Conservation (phyloP, 2,113 vertebrate genomes). For the Dasyurus viverrinus region DNA sequence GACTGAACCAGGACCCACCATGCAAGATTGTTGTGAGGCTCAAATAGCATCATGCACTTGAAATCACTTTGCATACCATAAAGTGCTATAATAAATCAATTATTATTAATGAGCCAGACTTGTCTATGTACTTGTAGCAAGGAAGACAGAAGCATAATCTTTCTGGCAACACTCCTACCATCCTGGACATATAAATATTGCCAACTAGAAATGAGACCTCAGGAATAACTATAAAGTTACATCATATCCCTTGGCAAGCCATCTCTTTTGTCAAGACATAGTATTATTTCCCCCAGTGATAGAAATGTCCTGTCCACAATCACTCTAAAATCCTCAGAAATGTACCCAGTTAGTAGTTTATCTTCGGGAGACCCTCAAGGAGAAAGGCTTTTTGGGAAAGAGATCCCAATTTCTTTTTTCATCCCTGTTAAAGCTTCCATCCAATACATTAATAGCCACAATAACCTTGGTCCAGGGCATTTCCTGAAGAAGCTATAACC, state of each 20-base stretch:
- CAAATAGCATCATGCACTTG: neutral
- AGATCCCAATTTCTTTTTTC: constrained; percentile 71
- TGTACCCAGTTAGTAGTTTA: constrained; percentile 19
- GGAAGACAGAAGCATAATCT: neutral
- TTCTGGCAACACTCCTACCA: neutral
- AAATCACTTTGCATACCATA: neutral
- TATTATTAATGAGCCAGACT: neutral
- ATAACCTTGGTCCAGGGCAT: constrained; percentile 78
- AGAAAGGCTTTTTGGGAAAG: constrained; percentile 68
- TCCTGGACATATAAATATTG: constrained; percentile 2
- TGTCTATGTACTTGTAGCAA: neutral
- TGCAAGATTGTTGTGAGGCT: neutral
- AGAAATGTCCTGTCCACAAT: constrained; percentile 52
- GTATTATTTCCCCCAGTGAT: constrained; percentile 21
- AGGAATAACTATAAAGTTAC: constrained; percentile 35
- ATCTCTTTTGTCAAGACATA: constrained; percentile 64
- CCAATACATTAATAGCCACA: constrained; percentile 67
- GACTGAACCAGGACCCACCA: neutral
- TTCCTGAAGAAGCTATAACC: constrained; percentile 75
- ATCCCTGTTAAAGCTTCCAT: constrained; percentile 68
- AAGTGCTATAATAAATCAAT: neutral
- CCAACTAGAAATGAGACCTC: constrained; percentile 36
- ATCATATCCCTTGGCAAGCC: constrained; percentile 57
- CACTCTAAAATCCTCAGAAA: neutral
- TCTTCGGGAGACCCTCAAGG: constrained; percentile 68